Evolutionary conservation across 37 sponge, comb jelly and placozoan genomes (phyloP), one percentile per base, ranked within the genome.

Genomic region (Halisarca cf. caerulea): DNA sequence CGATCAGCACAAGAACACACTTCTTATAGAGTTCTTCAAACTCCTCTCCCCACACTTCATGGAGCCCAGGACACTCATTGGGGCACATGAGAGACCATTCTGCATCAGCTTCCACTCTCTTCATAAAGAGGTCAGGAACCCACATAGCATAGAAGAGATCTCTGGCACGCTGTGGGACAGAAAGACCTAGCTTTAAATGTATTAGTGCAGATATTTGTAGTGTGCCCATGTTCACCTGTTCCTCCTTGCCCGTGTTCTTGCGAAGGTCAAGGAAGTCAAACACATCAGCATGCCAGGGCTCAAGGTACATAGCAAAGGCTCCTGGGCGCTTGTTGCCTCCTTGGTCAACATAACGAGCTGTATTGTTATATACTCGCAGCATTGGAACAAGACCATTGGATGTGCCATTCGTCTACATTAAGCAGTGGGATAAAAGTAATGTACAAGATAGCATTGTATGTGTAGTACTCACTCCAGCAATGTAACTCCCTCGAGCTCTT

Each of bases 271-370:
- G 91, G 66, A 96, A 99, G 47, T 91, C 95, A 66, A 99, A 93
- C 35, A 99, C 44, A 60, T 99, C 99, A 37, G 97, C 85, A 58
- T 99, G 99, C 99, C 99, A 99, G 0, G 99, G 99, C 66, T 99
- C 99, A 41, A 99, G 88, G 82, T 99, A 99, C 51, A 99, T 91
- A 47, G 99, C 99, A 91, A 99, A 99, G 14, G 99, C 98, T 36
- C 99, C 99, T 40, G 99, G 99, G 11, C 99, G 85, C 90, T 98
- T 98, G 82, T 98, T 98, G 0, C 98, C 98, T 34, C 98, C 99
- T 62, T 99, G 99, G 79, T 99, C 99, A 24, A 99, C 99, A 77
- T 99, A 99, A 47, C 99, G 83, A 39, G 99, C 99, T 21, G 99
- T 99, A 80, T 92, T 95, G 85, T 99, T 99, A 88, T 83, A 99